Conservation (phyloP, 2,797 vertebrate species). For the Alectoris magna region DNA sequence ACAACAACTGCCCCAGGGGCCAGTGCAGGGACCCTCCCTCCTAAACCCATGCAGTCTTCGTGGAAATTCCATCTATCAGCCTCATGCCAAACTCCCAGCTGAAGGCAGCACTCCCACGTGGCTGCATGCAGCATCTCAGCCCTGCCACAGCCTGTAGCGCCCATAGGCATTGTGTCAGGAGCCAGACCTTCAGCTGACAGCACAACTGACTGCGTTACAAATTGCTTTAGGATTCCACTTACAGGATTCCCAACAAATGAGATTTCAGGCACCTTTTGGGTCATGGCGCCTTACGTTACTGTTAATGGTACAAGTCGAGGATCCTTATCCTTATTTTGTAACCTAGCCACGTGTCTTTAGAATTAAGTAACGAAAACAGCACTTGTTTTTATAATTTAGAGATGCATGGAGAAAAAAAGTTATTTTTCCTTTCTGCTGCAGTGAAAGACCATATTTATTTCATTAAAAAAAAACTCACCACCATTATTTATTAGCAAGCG, state of each 20-base stretch:
- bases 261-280: not conserved
- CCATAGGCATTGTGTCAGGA: not conserved
- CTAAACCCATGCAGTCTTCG: not conserved
- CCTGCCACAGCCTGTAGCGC: fast-evolving
- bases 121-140: too few species aligned
- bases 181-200: not conserved
- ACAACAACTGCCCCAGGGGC: not conserved
- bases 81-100: not conserved
- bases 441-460: slow-evolving; percentile 34
- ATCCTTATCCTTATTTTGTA: not conserved
- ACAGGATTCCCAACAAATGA: not conserved
- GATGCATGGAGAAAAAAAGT: not conserved
- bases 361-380: not conserved
- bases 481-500: slow-evolving; percentile 63
- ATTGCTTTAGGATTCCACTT: not conserved
- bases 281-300: not conserved
- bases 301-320: not conserved
- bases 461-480: not conserved
- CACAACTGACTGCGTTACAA: not conserved
- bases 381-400: not conserved
- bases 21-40: not conserved
- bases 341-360: not conserved
- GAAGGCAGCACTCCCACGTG: too few species aligned
- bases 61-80: fast-evolving
- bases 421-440: slow-evolving; percentile 18